Evolutionary conservation across 2,797 vertebrate genomes (phyloP).

Genomic region (Sebastes nivosus): DNA sequence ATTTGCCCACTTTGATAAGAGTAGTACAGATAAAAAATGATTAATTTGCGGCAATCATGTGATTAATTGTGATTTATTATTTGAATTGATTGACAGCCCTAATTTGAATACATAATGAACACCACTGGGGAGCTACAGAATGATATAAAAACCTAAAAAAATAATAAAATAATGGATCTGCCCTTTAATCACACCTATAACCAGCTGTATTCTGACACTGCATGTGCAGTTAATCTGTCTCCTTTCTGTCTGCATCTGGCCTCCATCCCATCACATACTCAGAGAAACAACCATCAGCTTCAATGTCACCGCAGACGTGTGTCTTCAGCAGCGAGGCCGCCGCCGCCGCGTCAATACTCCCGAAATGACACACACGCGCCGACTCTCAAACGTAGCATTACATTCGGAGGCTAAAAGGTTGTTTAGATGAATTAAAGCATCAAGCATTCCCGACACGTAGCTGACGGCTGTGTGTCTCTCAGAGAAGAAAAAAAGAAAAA

Average conservation of each 20-base stretch:
- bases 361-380: constrained; percentile 19
- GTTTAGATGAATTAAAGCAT: constrained; percentile 56
- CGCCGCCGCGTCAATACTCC: constrained; percentile 4
- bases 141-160: background rate
- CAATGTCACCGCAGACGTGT: constrained; percentile 43
- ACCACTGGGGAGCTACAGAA: background rate
- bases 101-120: background rate
- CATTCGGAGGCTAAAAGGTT: constrained; percentile 47
- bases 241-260: background rate
- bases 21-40: too few relatives aligned
- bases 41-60: too few relatives aligned
- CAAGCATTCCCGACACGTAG: constrained; percentile 52
- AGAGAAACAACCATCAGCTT: constrained; percentile 28
- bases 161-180: background rate
- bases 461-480: constrained; percentile 34
- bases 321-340: background rate
- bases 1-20: too few relatives aligned
- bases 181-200: background rate
- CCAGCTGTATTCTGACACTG: background rate
- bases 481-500: constrained; percentile 5
- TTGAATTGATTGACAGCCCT: too few relatives aligned
- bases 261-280: constrained; percentile 2
- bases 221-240: background rate
- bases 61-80: too few relatives aligned
- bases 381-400: constrained; percentile 8